A percentile compares a stretch with the other conserved stretches of the same genome.
phyloP scores from a whole-genome alignment of 2,797 vertebrate genomes.

The Xiphophorus birchmanni region DNA sequence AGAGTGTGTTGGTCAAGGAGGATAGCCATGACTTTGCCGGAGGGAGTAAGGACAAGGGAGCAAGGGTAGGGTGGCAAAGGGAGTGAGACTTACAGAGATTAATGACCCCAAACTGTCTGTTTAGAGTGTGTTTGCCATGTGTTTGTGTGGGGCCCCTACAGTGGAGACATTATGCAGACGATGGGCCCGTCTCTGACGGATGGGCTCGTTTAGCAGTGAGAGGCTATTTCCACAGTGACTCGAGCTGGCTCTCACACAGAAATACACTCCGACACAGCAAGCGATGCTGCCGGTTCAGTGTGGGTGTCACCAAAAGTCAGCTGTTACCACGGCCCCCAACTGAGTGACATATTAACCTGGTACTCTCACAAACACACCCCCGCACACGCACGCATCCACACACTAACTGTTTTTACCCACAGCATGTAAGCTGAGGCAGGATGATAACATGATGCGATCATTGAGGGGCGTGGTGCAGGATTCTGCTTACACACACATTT shows the following conservation, averaged over 20 bases:
- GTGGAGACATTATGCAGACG: slow-evolving; percentile 64
- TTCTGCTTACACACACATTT: slow-evolving; percentile 18
- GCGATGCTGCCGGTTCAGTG: slow-evolving; percentile 34
- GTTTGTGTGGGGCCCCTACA: slow-evolving; percentile 20
- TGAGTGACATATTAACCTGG: slow-evolving; percentile 68
- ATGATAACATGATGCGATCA: slow-evolving; percentile 39
- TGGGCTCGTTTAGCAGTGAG: slow-evolving; percentile 62
- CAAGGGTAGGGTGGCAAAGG: slow-evolving; percentile 46
- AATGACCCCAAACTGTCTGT: slow-evolving; percentile 71
- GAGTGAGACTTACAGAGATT: slow-evolving; percentile 62
- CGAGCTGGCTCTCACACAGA: slow-evolving; percentile 32
- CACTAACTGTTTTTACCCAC: slow-evolving; percentile 28
- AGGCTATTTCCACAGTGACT: slow-evolving; percentile 68
- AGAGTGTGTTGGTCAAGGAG: slow-evolving; percentile 61
- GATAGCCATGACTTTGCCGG: slow-evolving; percentile 77
- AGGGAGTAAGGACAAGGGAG: slow-evolving; percentile 58
- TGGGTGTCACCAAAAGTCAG: slow-evolving; percentile 59
- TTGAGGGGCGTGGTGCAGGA: slow-evolving; percentile 24
- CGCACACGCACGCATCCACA: slow-evolving; percentile 10
- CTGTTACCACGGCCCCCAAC: slow-evolving; percentile 51
- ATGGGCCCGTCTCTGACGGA: slow-evolving; percentile 60
- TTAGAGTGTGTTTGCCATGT: slow-evolving; percentile 32
- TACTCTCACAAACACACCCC: slow-evolving; percentile 21
- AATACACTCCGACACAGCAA: slow-evolving; percentile 29
- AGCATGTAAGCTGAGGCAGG: slow-evolving; percentile 38